A percentile compares a stretch with the other conserved stretches of the same genome.
These are phyloP conservation scores for Drosophila siamana DNA, from an alignment of 2,888 invertebrate genomes.

Conservation along the genomic window DNA sequence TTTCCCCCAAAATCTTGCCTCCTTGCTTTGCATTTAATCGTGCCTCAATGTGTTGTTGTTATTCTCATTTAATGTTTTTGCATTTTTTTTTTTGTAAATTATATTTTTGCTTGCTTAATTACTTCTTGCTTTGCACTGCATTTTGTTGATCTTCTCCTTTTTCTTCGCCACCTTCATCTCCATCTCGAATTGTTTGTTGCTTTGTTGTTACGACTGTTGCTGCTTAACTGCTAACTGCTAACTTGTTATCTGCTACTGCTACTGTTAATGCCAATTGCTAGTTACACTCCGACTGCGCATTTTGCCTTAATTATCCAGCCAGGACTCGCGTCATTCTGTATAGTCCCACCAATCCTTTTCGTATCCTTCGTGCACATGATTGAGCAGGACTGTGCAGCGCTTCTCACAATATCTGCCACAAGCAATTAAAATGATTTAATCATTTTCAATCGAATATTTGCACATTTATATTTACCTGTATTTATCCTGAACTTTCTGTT, in stretches of 20 bases:
- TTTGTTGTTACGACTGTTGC: slow-evolving; percentile 11
- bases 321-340: slow-evolving; percentile 89
- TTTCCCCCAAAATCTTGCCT: slow-evolving; percentile 8
- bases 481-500: slow-evolving; percentile 99
- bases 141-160: neutral
- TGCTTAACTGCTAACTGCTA: slow-evolving; percentile 26
- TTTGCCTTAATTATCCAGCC: slow-evolving; percentile 73
- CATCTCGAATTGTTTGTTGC: neutral
- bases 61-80: slow-evolving; percentile 5
- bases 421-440: neutral
- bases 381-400: slow-evolving; percentile 96
- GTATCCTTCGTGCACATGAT: slow-evolving; percentile 99
- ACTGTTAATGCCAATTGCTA: slow-evolving; percentile 52
- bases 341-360: slow-evolving; percentile 99
- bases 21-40: slow-evolving; percentile 3
- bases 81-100: slow-evolving; percentile 1
- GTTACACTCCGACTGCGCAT: slow-evolving; percentile 48
- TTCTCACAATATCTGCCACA: slow-evolving; percentile 97
- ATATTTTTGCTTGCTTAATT: neutral
- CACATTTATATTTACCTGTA: slow-evolving; percentile 89
- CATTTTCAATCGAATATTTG: neutral
- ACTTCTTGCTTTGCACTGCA: slow-evolving; percentile 14
- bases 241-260: slow-evolving; percentile 46
- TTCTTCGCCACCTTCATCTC: neutral
- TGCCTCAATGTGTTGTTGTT: slow-evolving; percentile 39